Evolutionary conservation across 2,113 vertebrate species (phyloP), one percentile per base, ranked within the genome.

Genomic region (Gopherus evgoodei): DNA sequence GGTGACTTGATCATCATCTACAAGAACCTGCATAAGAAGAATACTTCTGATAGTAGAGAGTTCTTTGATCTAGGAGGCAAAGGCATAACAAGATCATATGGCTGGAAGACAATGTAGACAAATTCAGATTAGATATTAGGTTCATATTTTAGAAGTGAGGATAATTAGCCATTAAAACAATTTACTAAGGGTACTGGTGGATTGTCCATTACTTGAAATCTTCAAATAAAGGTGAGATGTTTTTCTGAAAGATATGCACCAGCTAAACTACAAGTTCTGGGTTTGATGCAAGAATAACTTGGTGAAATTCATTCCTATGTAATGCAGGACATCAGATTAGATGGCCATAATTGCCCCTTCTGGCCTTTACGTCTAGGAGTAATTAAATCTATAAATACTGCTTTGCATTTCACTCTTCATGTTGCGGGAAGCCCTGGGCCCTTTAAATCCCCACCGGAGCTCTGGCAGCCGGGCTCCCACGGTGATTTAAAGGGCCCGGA

Each of bases 71-170:
- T 56, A 91, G 38, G 53, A 81, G 86, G 79, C 42, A 75, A 47
- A 88, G 83, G 87, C 91, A 81, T 6, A 85, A 91, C 80, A 95
- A 89, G 62, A 53, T 5, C 44, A 72, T 62, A 85, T 95, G 95
- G 81, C 89, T 96, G 81, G 65, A 93, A 92, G 85, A 90, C 87
- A 87, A 52, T 31, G 13, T 69, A 94, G 31, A 52, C 38, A 92
- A 76, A 44, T 12, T 76, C 38, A 76, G 81, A 92, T 65, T 27
- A 78, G 78, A 84, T 69, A 31, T 86, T 35, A 89, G 76, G 56
- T 1, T 3, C 31, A 42, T 52, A 84, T 89, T 94, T 88, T 81
- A 84, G 54, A 49, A 75, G 76, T 47, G 88, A 83, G 21, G 31
- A 84, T 91, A n/a, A 44, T 44, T 84, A 83, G 44, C 42, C 75